Conservation (phyloP, 2,797 vertebrate genomes). For the Labroides dimidiatus region DNA sequence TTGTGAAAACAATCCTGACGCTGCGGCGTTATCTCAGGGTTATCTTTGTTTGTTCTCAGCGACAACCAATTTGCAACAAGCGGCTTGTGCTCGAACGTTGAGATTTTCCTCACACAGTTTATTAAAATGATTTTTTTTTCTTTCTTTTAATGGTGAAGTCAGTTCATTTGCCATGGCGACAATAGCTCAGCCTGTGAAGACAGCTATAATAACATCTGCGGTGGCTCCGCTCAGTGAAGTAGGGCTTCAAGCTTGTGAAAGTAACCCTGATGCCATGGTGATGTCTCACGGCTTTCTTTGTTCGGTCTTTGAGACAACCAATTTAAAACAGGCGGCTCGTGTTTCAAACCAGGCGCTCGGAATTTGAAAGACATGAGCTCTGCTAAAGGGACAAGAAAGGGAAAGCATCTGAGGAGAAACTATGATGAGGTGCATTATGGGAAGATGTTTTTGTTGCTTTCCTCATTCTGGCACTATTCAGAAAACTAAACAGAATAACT, state of each 20-base stretch:
- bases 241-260: background rate
- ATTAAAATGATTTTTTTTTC: too few species aligned
- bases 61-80: background rate
- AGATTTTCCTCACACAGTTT: too few species aligned
- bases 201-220: too few species aligned
- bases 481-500: too few species aligned
- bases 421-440: too few species aligned
- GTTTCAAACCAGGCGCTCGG: background rate
- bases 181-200: too few species aligned
- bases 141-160: too few species aligned
- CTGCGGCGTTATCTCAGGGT: background rate
- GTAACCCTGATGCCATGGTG: background rate
- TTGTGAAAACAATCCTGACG: background rate
- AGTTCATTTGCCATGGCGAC: too few species aligned
- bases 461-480: too few species aligned
- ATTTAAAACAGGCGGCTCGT: background rate
- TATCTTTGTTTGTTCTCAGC: background rate
- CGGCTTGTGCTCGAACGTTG: too few species aligned
- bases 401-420: background rate
- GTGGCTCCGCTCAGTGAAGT: background rate
- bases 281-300: background rate
- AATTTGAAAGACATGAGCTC: background rate
- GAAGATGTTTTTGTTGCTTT: too few species aligned
- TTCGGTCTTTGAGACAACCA: background rate
- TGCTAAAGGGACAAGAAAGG: too few species aligned